Percentiles rank a stretch among this genome's conserved stretches.
These are phyloP conservation scores for Phalanger gymnotis DNA, from an alignment of 2,797 vertebrate genomes.

Conservation along the genomic window DNA sequence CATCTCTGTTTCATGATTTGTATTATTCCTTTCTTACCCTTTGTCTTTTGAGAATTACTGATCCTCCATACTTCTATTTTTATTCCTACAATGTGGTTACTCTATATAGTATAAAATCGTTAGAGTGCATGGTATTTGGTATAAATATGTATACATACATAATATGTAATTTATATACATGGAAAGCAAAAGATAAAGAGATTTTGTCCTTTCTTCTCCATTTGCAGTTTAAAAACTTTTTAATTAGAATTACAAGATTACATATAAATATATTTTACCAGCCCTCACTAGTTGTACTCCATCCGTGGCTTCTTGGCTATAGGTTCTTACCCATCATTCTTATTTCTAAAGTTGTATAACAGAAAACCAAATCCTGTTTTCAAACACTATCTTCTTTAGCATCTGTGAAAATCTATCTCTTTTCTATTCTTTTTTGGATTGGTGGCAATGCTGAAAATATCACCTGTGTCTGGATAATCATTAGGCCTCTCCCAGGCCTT, in stretches of 20 bases:
- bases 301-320: neutral
- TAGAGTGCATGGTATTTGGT: neutral
- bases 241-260: neutral
- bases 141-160: neutral
- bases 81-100: neutral
- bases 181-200: neutral
- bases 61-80: neutral
- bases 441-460: neutral
- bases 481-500: neutral
- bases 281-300: neutral
- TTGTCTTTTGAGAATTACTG: neutral
- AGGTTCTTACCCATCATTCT: neutral
- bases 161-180: neutral
- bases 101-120: neutral
- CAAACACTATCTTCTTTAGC: neutral
- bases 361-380: neutral
- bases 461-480: neutral
- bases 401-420: neutral
- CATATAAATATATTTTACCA: neutral
- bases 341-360: neutral
- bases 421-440: neutral
- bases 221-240: neutral
- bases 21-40: neutral
- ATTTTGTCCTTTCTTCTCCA: neutral
- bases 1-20: neutral